A percentile compares a stretch with the other conserved stretches of the same genome.
Evolutionary conservation across 2,888 invertebrate genomes (phyloP).

Genomic region (Cantharis lateralis): DNA sequence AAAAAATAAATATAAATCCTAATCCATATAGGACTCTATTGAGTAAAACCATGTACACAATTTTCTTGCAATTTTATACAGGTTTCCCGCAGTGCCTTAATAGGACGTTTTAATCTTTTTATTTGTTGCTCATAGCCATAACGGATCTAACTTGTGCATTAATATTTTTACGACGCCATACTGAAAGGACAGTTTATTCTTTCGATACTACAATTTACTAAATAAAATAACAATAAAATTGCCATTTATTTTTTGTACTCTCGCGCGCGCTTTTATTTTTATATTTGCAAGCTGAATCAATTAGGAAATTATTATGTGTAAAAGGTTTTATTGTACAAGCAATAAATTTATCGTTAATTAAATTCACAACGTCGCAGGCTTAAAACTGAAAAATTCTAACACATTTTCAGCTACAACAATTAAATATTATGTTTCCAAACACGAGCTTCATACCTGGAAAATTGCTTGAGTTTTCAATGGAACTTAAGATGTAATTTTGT

Average conservation of each 20-base stretch:
- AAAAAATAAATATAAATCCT: not conserved
- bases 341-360: not conserved
- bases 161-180: not conserved
- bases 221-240: not conserved
- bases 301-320: not conserved
- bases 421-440: not conserved
- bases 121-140: not conserved
- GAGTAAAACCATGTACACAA: not conserved
- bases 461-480: not conserved
- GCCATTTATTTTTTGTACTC: not conserved
- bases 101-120: conserved; percentile 2
- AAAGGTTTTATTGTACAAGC: not conserved
- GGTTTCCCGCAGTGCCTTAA: conserved; percentile 6
- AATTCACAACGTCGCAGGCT: not conserved
- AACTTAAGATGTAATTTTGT: not conserved
- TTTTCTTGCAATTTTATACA: conserved; percentile 1
- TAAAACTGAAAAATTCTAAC: not conserved
- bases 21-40: not conserved
- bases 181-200: not conserved
- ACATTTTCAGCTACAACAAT: not conserved
- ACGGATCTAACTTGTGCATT: not conserved
- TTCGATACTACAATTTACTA: not conserved
- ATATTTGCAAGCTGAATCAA: not conserved
- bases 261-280: not conserved
- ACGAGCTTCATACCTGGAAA: not conserved